Evolutionary conservation across 2,113 vertebrate genomes (phyloP).

Genomic region (Dromaius novaehollandiae): DNA sequence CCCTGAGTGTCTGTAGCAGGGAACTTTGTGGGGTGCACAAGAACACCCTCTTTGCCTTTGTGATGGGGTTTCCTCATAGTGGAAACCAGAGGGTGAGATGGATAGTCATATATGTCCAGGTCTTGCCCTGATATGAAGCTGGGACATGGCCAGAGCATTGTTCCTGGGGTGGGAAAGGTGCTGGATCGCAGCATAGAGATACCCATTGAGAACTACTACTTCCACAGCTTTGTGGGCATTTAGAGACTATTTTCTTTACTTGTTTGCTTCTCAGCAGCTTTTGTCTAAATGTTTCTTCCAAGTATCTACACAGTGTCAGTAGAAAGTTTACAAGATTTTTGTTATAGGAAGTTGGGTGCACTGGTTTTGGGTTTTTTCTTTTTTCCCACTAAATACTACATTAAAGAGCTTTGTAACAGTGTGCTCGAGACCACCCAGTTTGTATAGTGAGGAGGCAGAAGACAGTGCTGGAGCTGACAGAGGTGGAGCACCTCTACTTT

Average conservation of each 20-base stretch:
- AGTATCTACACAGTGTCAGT: not conserved
- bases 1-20: not conserved
- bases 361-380: not conserved
- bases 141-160: not conserved
- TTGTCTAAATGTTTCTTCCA: not conserved
- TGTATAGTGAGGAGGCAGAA: not conserved
- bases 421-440: not conserved
- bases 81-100: not conserved
- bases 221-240: not conserved
- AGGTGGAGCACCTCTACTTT: not conserved
- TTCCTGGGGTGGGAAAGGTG: not conserved
- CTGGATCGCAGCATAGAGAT: not conserved
- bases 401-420: not conserved
- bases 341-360: fast-evolving
- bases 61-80: not conserved
- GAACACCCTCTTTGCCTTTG: not conserved
- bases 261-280: not conserved
- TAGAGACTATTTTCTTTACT: not conserved
- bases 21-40: not conserved
- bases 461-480: not conserved
- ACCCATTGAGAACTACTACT: not conserved
- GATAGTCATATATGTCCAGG: not conserved
- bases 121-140: not conserved
- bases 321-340: not conserved
- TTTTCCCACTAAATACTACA: not conserved